Percentiles rank a stretch among this genome's conserved stretches.
These are phyloP conservation scores for Hycleus cichorii DNA, from an alignment of 1,140 invertebrate species.

Conservation along the genomic window DNA sequence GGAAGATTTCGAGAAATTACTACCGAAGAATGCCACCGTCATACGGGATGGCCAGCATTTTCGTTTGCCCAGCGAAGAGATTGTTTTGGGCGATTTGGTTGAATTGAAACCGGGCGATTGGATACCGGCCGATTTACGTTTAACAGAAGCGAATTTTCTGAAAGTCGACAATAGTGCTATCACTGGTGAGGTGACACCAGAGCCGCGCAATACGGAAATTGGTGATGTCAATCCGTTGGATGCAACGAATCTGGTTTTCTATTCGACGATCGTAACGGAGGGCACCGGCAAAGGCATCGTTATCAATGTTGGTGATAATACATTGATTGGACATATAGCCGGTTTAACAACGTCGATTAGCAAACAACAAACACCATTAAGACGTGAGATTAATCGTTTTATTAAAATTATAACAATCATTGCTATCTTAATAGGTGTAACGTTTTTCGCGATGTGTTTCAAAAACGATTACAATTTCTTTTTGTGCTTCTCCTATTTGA, in stretches of 20 bases:
- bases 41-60: slow-evolving; percentile 57
- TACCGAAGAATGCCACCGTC: slow-evolving; percentile 52
- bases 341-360: slow-evolving; percentile 56
- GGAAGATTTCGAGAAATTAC: slow-evolving; percentile 60
- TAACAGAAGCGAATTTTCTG: slow-evolving; percentile 48
- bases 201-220: slow-evolving; percentile 48
- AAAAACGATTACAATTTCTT: slow-evolving; percentile 60
- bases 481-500: slow-evolving; percentile 71
- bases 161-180: slow-evolving; percentile 54
- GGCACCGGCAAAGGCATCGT: slow-evolving; percentile 67
- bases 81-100: slow-evolving; percentile 66
- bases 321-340: slow-evolving; percentile 76
- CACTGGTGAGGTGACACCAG: slow-evolving; percentile 70
- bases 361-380: slow-evolving; percentile 47
- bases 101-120: slow-evolving; percentile 60
- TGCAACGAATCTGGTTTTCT: slow-evolving; percentile 67
- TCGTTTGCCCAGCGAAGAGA: slow-evolving; percentile 52
- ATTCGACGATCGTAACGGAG: slow-evolving; percentile 69
- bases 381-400: slow-evolving; percentile 67
- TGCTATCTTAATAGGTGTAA: slow-evolving; percentile 61
- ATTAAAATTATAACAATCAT: slow-evolving; percentile 64
- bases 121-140: slow-evolving; percentile 66
- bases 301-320: slow-evolving; percentile 68
- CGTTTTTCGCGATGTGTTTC: slow-evolving; percentile 66
- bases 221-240: slow-evolving; percentile 63